Base-by-base conservation (phyloP, 2,888 invertebrate genomes). In the Morpho helenor region DNA sequence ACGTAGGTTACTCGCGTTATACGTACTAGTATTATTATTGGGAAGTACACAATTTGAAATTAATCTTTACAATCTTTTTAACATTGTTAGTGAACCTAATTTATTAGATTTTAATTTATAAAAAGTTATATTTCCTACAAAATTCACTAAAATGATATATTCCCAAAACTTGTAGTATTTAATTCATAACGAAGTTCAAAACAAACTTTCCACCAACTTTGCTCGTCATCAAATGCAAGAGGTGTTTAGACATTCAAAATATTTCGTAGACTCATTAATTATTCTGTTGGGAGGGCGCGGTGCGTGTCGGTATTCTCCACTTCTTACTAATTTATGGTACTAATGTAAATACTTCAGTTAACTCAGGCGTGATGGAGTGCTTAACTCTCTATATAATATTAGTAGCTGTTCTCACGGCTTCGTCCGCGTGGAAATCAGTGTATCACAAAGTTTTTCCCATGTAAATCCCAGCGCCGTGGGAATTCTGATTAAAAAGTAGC, bases 251-350 rank as follows among this genome's bases (percentile, higher is more conserved):
- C 75, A 80, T 82, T 74, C 70, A 66, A 75, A 81, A 74, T 80
- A 82, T 82, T 75, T 72, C 74, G 73, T 72, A 68, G 68, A 72
- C 74, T 74, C 79, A 82, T 83, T 83, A 83, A 82, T 83, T 80
- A 81, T 82, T 74, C 75, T 65, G 64, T 67, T 61, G 64, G 69
- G 71, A 76, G 70, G 72, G 72, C 66, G 67, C 65, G 68, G 73
- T 79, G 75, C 80, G 79, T 80, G 80, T 66, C 67, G 74, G 73
- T 72, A 80, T 79, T 67, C 66, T 63, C 67, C 71, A 77, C 74
- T 82, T 80, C 79, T 84, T 80, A 83, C 75, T 77, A 83, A 85
- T 85, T 84, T 85, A 85, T 84, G 82, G 80, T 77, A 79, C 80
- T 76, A 84, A 83, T 84, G 83, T 84, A 84, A 85, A 85, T 85